Base-by-base conservation (phyloP, 92 coral and sea anemone genomes). In the Palythoa caribaeorum region DNA sequence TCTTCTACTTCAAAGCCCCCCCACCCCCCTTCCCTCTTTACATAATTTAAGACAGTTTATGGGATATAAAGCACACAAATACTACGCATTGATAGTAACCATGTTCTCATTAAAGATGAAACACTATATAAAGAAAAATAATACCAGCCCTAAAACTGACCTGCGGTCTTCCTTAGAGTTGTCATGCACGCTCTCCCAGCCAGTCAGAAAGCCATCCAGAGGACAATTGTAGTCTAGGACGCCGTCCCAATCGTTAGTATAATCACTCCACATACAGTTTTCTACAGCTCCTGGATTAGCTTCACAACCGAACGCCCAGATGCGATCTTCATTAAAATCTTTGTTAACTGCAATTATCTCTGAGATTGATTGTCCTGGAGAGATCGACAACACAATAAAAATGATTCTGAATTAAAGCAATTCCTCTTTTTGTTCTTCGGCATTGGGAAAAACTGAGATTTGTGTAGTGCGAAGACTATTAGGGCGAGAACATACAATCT, bases 161-260 rank as follows among this genome's bases (percentile, higher is more conserved):
- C 88, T 84, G 52, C 88, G 88, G 69, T 84, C 88, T 36, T 84
- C 88, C 16, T 16, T 84, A 14, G 39, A 71, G 70, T 84, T 84
- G 38, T 84, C 88, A 39, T 84, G 88, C 5, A 74, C 39, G 20
- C 88, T 84, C 14, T 84, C 17, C 78, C 78, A 71, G 36, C 88
- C 88, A 8, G 78, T 51, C 10, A 84, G 9, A 38, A 84, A 71
- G 53, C 88, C 88, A 39, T 84, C 72, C 1, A 71, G 70, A 8
- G 88, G 88, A 9, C 88, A 84, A 20, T 53, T 38, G 2, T 16
- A 84, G 69, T 71, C 71, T 51, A 84, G 8, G 69, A 53, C 9
- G n/a, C 88, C n/a, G 17, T 84, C 88, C 88, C 88, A 84, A 37
- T 84, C 88, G 12, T 84, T 84, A 38, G 80, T 80, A 50, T 40